Evolutionary conservation across 2,113 vertebrate species (phyloP).

Genomic region (human): DNA sequence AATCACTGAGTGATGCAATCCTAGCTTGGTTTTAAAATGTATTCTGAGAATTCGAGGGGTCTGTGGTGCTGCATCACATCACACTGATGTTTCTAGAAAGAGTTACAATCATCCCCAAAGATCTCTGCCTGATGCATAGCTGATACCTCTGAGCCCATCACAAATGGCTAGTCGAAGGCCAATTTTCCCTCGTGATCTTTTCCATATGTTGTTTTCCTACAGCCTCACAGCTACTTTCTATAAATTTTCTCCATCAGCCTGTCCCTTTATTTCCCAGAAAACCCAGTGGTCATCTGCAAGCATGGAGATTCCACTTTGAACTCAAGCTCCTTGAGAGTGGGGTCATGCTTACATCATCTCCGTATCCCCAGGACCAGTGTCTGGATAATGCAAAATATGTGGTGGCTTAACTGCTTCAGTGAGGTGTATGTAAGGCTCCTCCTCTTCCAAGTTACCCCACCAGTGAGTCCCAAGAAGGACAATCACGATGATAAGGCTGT

Average conservation of each 20-base stretch:
- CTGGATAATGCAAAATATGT: not conserved
- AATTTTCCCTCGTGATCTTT: not conserved
- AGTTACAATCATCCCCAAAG: not conserved
- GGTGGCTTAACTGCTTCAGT: not conserved
- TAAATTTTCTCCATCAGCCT: not conserved
- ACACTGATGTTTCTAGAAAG: conserved; percentile 19
- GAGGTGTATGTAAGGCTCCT: not conserved
- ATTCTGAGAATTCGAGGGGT: not conserved
- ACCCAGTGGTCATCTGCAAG: not conserved
- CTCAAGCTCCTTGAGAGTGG: not conserved
- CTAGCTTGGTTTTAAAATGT: conserved; percentile 3
- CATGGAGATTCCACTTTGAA: not conserved
- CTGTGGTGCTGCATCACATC: not conserved
- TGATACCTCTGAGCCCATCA: not conserved
- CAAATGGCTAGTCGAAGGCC: not conserved
- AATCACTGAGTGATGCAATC: not conserved
- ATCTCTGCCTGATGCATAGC: not conserved
- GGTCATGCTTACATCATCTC: not conserved
- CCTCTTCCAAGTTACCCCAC: not conserved
- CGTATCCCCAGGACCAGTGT: not conserved
- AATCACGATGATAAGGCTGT: not conserved
- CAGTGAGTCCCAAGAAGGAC: not conserved
- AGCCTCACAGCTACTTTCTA: not conserved
- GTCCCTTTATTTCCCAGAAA: not conserved
- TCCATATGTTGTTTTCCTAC: not conserved